Evolutionary conservation across 2,797 vertebrate genomes (phyloP), one percentile per base, ranked within the genome.

Genomic region (Gadopsis marmoratus): DNA sequence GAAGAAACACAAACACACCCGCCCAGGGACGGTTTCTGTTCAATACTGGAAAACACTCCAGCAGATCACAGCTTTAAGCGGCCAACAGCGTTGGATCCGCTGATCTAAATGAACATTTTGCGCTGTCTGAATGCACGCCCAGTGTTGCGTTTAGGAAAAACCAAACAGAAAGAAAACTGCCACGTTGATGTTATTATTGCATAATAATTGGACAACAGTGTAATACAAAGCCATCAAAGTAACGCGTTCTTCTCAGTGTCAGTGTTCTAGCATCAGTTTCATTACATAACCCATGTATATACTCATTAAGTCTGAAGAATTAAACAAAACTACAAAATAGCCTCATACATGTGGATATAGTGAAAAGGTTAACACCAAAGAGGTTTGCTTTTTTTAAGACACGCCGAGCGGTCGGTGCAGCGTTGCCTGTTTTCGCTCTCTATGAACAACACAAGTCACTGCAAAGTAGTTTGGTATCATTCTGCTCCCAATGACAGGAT

Each of bases 201-300:
- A 92, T 89, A 92, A 89, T 90, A 92, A 92, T 92, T 91, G 73
- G 81, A 94, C 88, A 93, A 93, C 90, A 92, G 92, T 93, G 91
- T 91, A 88, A 93, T 88, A 92, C 85, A 92, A 93, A 93, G 86
- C 86, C 88, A 89, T 91, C 70, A 89, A 92, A 93, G 91, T 88
- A 88, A 82, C 19, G 59, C 83, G 50, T 80, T 87, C 76, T 84
- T 86, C 56, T 88, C 84, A 90, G 88, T 93, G 92, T 94, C 91
- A 93, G 92, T 88, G 91, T 87, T 89, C 71, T 85, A 94, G 86
- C 74, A 87, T 88, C 87, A 86, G 77, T 84, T 87, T 85, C 78
- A 82, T 89, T 74, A 93, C 87, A 89, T 79, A 75, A 88, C 68
- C 83, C 81, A 86, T 83, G 64, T 65, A 91, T 74, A 91, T 88